Evolutionary conservation across 2,797 vertebrate genomes (phyloP), one percentile per base, ranked within the genome.

Genomic region (Lithobates pipiens): DNA sequence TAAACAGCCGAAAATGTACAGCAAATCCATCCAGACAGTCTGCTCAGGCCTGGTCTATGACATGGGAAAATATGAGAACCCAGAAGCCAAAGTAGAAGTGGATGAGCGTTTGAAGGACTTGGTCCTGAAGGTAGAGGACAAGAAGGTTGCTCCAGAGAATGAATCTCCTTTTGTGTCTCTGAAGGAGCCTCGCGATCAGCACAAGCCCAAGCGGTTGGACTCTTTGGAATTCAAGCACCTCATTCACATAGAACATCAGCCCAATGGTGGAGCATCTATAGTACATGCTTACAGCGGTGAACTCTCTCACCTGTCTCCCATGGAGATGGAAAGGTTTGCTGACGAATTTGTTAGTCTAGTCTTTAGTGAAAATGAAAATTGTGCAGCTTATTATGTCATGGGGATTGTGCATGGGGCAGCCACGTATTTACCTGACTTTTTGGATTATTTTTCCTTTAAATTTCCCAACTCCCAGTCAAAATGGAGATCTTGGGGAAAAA

Each of bases 401-500:
- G 97, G 96, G 86, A 97, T 99, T 88, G 92, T 99, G 93, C 98
- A 99, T 82, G 98, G 98, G 89, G 98, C 97, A 88, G 98, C 97
- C 88, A 93, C 95, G 86, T 98, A 99, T 89, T 95, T 99, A 91
- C 97, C 98, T 18, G 98, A 99, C 94, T 98, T 99, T 94, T 93
- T 99, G 95, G 98, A 99, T 87, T 99, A 99, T 93, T 99, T 99
- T 95, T 98, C 98, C 0, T 93, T 93, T 91, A 98, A 97, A 92
- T 99, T 99, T 93, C 97, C 98, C 85, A 96, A 95, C 83, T 97
- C 97, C 97, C 97, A 25, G 98, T 99, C 91, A 99, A 99, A 96
- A 98, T 99, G 96, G 98, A 99, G 94, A 97, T 99, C 92, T 93
- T 99, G 82, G 98, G 96, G 91, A 99, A 99, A 94, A 99, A 99